phyloP scores from a whole-genome alignment of 1,140 invertebrate species.

The Calliphora vicina region DNA sequence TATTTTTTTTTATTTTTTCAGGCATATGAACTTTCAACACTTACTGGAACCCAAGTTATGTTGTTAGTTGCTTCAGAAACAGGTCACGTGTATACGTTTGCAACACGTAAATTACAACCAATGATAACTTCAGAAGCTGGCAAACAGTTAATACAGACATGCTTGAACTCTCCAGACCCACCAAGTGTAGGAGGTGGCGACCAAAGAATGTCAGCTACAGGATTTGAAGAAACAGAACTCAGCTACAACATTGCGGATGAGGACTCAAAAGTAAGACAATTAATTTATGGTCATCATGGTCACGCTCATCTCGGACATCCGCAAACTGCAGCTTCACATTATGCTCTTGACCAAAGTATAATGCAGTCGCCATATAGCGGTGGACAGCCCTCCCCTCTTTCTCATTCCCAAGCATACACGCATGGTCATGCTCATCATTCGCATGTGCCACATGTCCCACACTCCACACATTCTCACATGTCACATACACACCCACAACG shows the following conservation, averaged over 20 bases:
- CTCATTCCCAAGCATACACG: conserved; percentile 59
- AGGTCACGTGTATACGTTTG: conserved; percentile 99
- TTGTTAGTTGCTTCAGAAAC: conserved; percentile 94
- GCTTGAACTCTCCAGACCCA: conserved; percentile 96
- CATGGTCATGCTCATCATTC: conserved; percentile 54
- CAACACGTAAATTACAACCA: conserved; percentile 97
- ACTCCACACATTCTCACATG: conserved; percentile 62
- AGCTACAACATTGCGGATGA: conserved; percentile 95
- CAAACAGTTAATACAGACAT: conserved; percentile 98
- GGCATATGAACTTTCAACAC: conserved; percentile 98
- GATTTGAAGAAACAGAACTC: conserved; percentile 97
- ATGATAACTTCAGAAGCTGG: conserved; percentile 99
- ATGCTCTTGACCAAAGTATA: conserved; percentile 61
- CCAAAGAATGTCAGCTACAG: conserved; percentile 97
- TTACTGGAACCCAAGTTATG: conserved; percentile 99
- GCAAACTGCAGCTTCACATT: conserved; percentile 59
- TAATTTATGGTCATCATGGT: conserved; percentile 82
- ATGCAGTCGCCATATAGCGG: conserved; percentile 62
- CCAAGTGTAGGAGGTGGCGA: conserved; percentile 76
- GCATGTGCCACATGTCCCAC: conserved; percentile 59
- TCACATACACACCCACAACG: conserved; percentile 61
- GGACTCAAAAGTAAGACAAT: conserved; percentile 95
- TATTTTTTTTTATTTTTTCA: conserved; percentile 60
- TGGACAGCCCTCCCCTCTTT: conserved; percentile 64
- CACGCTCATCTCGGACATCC: conserved; percentile 66